Percentiles rank a stretch among this genome's conserved stretches.
phyloP scores from a whole-genome alignment of 2,113 vertebrate species.

The Pomatorhinus ruficollis region DNA sequence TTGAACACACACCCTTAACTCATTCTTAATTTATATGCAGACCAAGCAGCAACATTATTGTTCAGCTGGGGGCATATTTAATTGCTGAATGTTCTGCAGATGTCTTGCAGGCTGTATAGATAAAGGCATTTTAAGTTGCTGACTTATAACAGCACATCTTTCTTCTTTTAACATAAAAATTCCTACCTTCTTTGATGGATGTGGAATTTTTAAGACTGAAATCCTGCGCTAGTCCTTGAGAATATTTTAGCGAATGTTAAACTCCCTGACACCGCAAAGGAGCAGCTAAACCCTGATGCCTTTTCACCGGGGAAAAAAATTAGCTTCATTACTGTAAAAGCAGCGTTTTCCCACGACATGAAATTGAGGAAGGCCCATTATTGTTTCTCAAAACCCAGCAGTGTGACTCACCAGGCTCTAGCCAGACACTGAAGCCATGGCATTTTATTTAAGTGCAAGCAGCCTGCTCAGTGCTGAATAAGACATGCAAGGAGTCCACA shows the following conservation, averaged over 20 bases:
- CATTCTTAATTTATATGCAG: constrained; percentile 68
- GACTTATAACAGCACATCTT: constrained; percentile 47
- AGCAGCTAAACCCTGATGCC: background rate
- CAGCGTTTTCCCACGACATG: background rate
- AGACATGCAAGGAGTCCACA: background rate
- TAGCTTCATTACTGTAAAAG: background rate
- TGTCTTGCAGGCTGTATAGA: constrained; percentile 69
- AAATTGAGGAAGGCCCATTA: background rate
- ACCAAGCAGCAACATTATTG: constrained; percentile 64
- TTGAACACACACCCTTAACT: constrained; percentile 45
- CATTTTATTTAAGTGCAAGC: background rate
- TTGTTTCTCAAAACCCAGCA: background rate
- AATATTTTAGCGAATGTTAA: background rate
- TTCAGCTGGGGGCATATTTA: constrained; percentile 74
- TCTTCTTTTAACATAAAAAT: constrained; percentile 58
- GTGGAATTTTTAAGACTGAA: constrained; percentile 15
- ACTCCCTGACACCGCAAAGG: background rate
- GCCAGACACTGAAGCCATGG: background rate
- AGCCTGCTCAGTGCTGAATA: background rate
- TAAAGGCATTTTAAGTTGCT: constrained; percentile 64
- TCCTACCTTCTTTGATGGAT: constrained; percentile 34
- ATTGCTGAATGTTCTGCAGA: constrained; percentile 72
- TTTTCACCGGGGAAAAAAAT: background rate
- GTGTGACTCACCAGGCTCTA: background rate
- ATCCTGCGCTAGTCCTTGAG: background rate